Conservation (phyloP, 2,888 invertebrate genomes). For the Orthosia incerta region DNA sequence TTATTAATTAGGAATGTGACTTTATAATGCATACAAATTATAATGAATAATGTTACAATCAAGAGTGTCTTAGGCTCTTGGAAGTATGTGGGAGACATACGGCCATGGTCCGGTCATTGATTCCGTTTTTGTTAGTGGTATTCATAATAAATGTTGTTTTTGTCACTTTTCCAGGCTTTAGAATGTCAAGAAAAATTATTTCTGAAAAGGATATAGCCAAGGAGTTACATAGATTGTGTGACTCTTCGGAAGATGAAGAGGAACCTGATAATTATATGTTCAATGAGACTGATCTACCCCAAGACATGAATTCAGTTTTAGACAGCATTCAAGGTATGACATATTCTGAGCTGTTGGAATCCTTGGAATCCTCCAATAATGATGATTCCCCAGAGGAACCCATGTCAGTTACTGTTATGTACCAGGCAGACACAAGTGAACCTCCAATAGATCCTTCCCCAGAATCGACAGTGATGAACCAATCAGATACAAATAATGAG, state of each 20-base stretch:
- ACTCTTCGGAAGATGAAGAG: slow-evolving; percentile 33
- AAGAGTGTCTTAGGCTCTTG: slow-evolving; percentile 19
- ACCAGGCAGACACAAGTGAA: slow-evolving; percentile 25
- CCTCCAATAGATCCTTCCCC: slow-evolving; percentile 27
- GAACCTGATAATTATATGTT: slow-evolving; percentile 32
- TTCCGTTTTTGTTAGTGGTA: slow-evolving; percentile 25
- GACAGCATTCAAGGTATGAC: slow-evolving; percentile 22
- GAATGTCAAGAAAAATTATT: slow-evolving; percentile 22
- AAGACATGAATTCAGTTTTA: slow-evolving; percentile 34
- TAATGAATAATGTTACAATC: slow-evolving; percentile 22
- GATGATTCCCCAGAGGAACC: slow-evolving; percentile 23
- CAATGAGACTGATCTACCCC: slow-evolving; percentile 33
- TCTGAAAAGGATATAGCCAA: slow-evolving; percentile 20
- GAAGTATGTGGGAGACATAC: too few relatives aligned
- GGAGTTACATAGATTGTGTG: slow-evolving; percentile 32
- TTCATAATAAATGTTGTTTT: slow-evolving; percentile 26
- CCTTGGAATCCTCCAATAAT: slow-evolving; percentile 23
- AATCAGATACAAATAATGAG: slow-evolving; percentile 31
- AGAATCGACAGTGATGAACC: slow-evolving; percentile 23
- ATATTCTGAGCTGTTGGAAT: slow-evolving; percentile 21
- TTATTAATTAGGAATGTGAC: slow-evolving; percentile 20
- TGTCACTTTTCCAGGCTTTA: slow-evolving; percentile 18
- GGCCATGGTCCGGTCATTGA: slow-evolving; percentile 23
- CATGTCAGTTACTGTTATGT: slow-evolving; percentile 27
- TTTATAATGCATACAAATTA: slow-evolving; percentile 10